These are phyloP conservation scores for Oplegnathus fasciatus DNA, from an alignment of 2,113 vertebrate species.

Conservation along the genomic window DNA sequence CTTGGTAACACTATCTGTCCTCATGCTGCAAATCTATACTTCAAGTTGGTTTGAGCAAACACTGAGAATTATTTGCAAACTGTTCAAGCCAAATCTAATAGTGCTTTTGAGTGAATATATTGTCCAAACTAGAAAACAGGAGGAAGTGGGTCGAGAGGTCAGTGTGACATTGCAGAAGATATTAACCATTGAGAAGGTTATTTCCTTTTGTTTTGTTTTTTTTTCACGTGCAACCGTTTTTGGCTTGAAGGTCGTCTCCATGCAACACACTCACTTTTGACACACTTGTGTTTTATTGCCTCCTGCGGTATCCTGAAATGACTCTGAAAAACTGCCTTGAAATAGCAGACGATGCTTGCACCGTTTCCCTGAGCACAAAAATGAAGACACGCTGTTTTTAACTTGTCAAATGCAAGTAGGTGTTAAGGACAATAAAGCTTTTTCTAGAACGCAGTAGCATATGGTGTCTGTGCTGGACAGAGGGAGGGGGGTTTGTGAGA, in stretches of 20 bases:
- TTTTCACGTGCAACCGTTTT: neutral
- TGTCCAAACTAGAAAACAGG: no score
- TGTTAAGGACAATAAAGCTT: neutral
- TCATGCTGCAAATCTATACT: neutral
- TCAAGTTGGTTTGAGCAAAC: neutral
- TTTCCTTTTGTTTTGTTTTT: neutral
- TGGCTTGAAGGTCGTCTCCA: neutral
- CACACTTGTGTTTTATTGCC: conserved; percentile 14
- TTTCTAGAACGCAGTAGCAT: neutral
- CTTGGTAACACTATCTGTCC: neutral
- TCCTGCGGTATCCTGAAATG: neutral
- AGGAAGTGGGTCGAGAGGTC: neutral
- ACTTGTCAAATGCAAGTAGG: neutral
- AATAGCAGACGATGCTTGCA: conserved; percentile 11
- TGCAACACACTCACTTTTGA: neutral
- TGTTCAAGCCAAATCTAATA: neutral
- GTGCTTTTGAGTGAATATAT: neutral
- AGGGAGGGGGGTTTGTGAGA: neutral
- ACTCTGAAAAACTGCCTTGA: neutral
- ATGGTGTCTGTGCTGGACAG: neutral
- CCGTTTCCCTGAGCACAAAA: neutral
- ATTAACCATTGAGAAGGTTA: neutral
- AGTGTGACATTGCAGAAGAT: neutral
- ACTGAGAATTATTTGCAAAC: neutral
- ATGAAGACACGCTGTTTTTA: neutral